Base-by-base conservation (phyloP, 92 coral and sea anemone species). In the Porites cylindrica region DNA sequence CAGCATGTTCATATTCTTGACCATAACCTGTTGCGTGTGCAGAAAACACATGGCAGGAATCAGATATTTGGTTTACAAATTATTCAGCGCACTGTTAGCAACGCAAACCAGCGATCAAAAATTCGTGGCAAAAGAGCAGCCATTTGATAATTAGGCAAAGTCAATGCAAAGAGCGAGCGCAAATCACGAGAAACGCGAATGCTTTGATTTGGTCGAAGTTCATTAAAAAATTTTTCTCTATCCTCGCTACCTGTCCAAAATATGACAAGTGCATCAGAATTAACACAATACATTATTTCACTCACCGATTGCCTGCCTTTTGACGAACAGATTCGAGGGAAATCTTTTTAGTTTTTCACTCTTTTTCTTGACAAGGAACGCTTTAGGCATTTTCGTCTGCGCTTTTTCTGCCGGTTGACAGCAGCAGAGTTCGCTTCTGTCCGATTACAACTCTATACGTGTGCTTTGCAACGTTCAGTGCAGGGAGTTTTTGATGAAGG, bases 291-390 rank as follows among this genome's bases (percentile, higher is more conserved):
- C 78, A 64, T 81, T 47, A 70, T 74, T 81, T 19, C 85, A 86
- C 98, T 91, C 76, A 95, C 98, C 96, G 75, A 81, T 75, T 50
- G 87, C 86, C 29, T 91, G 90, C 84, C 94, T 88, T 38, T 93
- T 66, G 16, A 82, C 66, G 76, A 92, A 70, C 17, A 88, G 66
- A 66, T 86, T 88, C 72, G 93, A 78, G 51, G 82, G 82, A 43
- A 78, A 81, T 87, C 89, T 88, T 78, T 89, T 91, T 56, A 91
- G 64, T 82, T 82, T 93, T 11, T 93, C 98, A 7, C 78, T 69
- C 51, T 74, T 95, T 80, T 95, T 93, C 92, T 95, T 95, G 38
- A 95, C 96, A 26, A 95, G 80, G 75, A 95, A 95, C 68, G 98
- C 96, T 79, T 95, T 88, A 72, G 98, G 98, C 98, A 95, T 95